Base-by-base conservation (phyloP, 2,888 invertebrate species). In the Epistrophe eligans region DNA sequence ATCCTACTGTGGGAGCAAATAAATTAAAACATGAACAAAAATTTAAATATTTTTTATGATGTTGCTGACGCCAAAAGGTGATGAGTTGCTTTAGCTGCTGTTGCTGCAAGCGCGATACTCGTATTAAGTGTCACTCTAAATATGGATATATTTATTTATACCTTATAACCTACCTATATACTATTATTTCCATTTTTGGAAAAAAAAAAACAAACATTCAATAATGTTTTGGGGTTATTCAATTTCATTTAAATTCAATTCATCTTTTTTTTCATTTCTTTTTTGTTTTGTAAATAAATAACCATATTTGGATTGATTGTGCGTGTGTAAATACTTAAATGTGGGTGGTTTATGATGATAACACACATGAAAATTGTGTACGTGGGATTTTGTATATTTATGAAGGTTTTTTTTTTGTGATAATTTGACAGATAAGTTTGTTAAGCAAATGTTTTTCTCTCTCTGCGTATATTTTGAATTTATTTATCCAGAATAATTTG, bases 301-400 rank as follows among this genome's bases (percentile, higher is more conserved):
- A 55, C 71, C 43, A 52, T 45, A 43, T 48, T 45, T 38, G 77
- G 72, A 55, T 50, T 38, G 38, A 17, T 35, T 19, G 77, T 66
- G 72, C 52, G 79, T 81, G 70, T 79, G 83, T 62, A 40, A 74
- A 71, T 74, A 45, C 32, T 32, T 64, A 40, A 50, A 71, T 64
- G 81, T 77, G 73, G 82, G 85, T 74, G 77, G 77, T 19, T 48
- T 58, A 60, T 45, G 83, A 43, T 52, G 48, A 83, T 67, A 77
- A 77, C 15, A 62, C 19, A 35, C 38, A 28, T 35, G 13, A 45
- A 55, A n/a, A 17, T 55, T 66, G 62, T 15, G 48, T 62, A 77
- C 57, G 85, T 85, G 82, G 85, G 85, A 82, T 52, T 85, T 85
- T 82, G 70, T 77, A 57, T 73, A 77, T 73, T 85, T 79, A 74